A percentile compares a stretch with the other conserved stretches of the same genome.
These are phyloP conservation scores for Aphodius granarius DNA, from an alignment of 2,888 invertebrate genomes.

Conservation along the genomic window DNA sequence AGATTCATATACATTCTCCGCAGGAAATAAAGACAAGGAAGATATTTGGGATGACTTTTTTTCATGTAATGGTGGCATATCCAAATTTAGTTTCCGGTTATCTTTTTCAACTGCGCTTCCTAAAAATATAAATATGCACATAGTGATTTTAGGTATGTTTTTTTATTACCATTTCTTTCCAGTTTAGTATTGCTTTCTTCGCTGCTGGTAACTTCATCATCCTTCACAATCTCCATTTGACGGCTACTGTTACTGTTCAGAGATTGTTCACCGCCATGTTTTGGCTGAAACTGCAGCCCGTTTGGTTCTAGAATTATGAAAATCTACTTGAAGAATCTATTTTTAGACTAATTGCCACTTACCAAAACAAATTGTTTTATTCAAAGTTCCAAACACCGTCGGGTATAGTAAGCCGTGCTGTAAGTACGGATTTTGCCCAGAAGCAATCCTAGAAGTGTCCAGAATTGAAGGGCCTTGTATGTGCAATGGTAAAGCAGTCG, in stretches of 20 bases:
- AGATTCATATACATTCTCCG: slow-evolving; percentile 68
- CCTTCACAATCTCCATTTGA: slow-evolving; percentile 53
- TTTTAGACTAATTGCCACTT: background rate
- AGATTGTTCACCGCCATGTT: background rate
- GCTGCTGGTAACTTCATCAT: slow-evolving; percentile 77
- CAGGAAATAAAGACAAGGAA: slow-evolving; percentile 57
- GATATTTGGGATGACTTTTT: slow-evolving; percentile 47
- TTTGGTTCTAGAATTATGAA: slow-evolving; percentile 10
- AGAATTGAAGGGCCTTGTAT: slow-evolving; percentile 36
- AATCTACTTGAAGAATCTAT: background rate
- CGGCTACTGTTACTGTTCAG: slow-evolving; percentile 5
- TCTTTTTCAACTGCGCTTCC: background rate
- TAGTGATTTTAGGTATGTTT: background rate
- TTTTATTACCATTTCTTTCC: slow-evolving; percentile 1
- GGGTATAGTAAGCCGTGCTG: slow-evolving; percentile 50
- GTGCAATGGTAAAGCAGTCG: slow-evolving; percentile 46
- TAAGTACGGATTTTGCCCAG: slow-evolving; percentile 41
- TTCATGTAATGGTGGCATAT: slow-evolving; percentile 46
- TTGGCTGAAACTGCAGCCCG: background rate
- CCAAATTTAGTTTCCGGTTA: slow-evolving; percentile 17
- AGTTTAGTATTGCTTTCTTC: slow-evolving; percentile 60
- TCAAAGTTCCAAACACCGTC: slow-evolving; percentile 49
- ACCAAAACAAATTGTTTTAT: slow-evolving; percentile 43
- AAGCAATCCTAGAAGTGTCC: slow-evolving; percentile 25
- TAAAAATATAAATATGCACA: background rate